Percentiles rank a stretch among this genome's conserved stretches.
phyloP scores from a whole-genome alignment of 2,888 invertebrate species.

The Tetanocera ferruginea region DNA sequence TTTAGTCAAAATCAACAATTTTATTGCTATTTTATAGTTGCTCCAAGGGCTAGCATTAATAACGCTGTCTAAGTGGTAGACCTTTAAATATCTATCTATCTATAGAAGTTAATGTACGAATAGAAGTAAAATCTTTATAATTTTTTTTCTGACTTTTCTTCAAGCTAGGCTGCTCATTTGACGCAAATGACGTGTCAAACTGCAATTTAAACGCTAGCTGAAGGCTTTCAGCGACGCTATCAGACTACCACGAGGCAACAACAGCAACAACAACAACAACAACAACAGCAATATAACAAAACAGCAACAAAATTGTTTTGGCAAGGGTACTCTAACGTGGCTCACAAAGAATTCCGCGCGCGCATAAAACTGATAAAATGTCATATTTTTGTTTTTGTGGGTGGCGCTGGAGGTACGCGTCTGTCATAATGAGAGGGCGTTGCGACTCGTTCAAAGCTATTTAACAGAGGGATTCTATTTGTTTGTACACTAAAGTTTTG shows the following conservation, averaged over 20 bases:
- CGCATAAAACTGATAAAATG: slow-evolving; percentile 17
- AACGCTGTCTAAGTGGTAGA: neutral
- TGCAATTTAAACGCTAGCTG: slow-evolving; percentile 52
- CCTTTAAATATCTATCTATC: neutral
- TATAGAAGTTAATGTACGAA: neutral
- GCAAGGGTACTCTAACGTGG: neutral
- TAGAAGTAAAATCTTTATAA: neutral
- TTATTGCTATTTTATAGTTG: neutral
- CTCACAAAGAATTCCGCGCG: neutral
- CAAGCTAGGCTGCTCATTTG: slow-evolving; percentile 57
- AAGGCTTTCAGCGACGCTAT: slow-evolving; percentile 15
- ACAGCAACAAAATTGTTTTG: neutral
- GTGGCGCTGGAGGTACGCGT: slow-evolving; percentile 29
- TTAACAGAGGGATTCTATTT: neutral
- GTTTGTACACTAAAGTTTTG: neutral
- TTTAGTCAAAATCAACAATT: slow-evolving; percentile 34
- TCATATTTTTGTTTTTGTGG: slow-evolving; percentile 1
- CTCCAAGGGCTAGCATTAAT: neutral
- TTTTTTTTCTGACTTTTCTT: neutral
- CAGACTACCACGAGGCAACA: neutral
- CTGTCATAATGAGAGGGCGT: slow-evolving; percentile 33
- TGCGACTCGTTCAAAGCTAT: slow-evolving; percentile 30
- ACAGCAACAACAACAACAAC: neutral
- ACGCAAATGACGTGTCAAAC: slow-evolving; percentile 61
- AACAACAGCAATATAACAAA: neutral